Base-by-base conservation (phyloP, 1,140 invertebrate species). In the Atopsyche davidsoni region DNA sequence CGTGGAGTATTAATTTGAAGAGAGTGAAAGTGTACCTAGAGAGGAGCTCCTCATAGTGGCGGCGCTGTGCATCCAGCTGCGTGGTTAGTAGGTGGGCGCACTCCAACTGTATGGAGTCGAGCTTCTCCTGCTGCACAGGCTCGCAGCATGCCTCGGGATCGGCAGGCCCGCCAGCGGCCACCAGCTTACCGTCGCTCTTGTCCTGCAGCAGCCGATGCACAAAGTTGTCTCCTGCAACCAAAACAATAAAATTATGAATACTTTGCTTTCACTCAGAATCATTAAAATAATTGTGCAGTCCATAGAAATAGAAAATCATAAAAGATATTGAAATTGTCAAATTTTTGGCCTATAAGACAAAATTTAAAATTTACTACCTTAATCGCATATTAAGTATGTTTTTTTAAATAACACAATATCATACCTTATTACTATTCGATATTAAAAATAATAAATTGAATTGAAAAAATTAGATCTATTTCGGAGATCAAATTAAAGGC, bases 51-150 rank as follows among this genome's bases (percentile, higher is more conserved):
- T 98, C 94, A 70, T 92, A 98, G 70, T 90, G 96, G 35, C 83
- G 78, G 9, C 96, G 74, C 66, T 99, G 96, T 11, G 88, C 86
- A 66, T 98, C 95, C 13, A 99, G 75, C 68, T 99, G 96, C 38
- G 89, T 92, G 6, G 94, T 97, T n/a, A 99, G 72, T 38, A 98
- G 76, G 75, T 97, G 96, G 0, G 94, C 96, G 62, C 97, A 98
- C 75, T 98, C 94, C 46, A 97, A 70, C 65, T 95, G 92, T 35
- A 96, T 82, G 0, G 89, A 86, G 69, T 96, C 92, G 14, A 96
- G 75, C 73, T 97, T 97, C 59, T 96, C 92, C 57, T 92, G 87
- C 66, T 72, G 69, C 65, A 67, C 70, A 57, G 69, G 66, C 14
- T 69, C 71, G 13, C 68, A 61, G 25, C 72, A 75, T 46, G 81